Evolutionary conservation across 2,797 vertebrate species (phyloP), one percentile per base, ranked within the genome.

Genomic region (Sphaeramia orbicularis): DNA sequence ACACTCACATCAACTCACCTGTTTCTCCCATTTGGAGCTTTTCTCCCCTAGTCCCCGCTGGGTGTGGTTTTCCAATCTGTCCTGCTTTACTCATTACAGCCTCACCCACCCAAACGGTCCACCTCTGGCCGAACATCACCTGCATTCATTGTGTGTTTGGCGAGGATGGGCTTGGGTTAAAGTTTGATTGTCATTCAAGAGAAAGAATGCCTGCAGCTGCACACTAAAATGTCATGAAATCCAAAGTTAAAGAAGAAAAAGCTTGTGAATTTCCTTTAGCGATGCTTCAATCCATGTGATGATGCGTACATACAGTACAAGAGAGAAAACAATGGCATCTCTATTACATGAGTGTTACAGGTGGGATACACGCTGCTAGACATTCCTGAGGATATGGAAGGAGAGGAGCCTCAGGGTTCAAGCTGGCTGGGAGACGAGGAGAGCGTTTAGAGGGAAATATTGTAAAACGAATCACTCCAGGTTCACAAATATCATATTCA

Each of bases 21-120:
- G 91, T 87, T 90, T 89, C 86, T 89, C 71, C 63, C 86, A 90
- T 91, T 80, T 84, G 75, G 65, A 57, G 42, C 75, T 64, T 76
- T 78, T 65, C 64, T 76, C 58, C 56, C 48, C 40, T 27, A 65
- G 71, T 84, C 86, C 79, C 76, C 0, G 16, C 69, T 62, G 80
- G 85, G 83, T 83, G 85, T 78, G 87, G 80, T 84, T 89, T 89
- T 91, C 73, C 83, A 82, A 85, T 68, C 72, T 69, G 67, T 71
- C 70, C 88, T 91, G 91, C 71, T 87, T 80, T 69, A 67, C 68
- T 79, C 85, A 64, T 90, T 84, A 86, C 59, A 68, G 73, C 74
- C 40, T 72, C 71, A 73, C 74, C 74, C 66, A 59, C 58, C 38
- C 47, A 59, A 64, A 43, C 13, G 37, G 7, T 8, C n/a, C 9